phyloP scores from a whole-genome alignment of 2,113 vertebrate species.

The Tragelaphus strepsiceros region DNA sequence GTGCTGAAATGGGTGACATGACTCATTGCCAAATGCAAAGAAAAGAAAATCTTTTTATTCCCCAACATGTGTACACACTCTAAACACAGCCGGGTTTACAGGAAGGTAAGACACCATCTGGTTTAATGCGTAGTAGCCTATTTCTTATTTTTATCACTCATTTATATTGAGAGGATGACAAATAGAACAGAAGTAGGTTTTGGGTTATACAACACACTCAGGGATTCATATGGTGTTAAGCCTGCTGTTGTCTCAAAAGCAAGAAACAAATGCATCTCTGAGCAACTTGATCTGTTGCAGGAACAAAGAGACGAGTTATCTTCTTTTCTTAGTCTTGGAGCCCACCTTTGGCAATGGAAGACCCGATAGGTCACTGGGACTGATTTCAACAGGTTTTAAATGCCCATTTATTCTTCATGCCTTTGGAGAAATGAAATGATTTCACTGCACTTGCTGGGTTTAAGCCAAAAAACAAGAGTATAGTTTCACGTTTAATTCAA shows the following conservation, averaged over 20 bases:
- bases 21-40: not conserved
- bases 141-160: slow-evolving; percentile 29
- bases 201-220: not conserved
- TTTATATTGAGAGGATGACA: not conserved
- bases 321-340: not conserved
- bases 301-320: accelerated
- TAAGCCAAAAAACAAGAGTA: not conserved
- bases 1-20: not conserved
- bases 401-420: not conserved
- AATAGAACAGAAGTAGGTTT: not conserved
- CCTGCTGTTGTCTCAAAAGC: not conserved
- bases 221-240: not conserved
- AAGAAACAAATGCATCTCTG: not conserved
- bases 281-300: accelerated
- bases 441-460: not conserved
- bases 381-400: not conserved
- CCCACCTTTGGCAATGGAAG: not conserved
- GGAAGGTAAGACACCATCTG: slow-evolving; percentile 25
- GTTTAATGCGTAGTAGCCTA: not conserved
- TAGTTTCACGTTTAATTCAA: not conserved
- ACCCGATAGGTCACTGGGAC: not conserved
- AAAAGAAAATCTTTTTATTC: not conserved
- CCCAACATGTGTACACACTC: not conserved
- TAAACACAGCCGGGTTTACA: not conserved
- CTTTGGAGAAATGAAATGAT: not conserved